These are phyloP conservation scores for Ooceraea biroi DNA, from an alignment of 1,140 invertebrate genomes.

Conservation along the genomic window DNA sequence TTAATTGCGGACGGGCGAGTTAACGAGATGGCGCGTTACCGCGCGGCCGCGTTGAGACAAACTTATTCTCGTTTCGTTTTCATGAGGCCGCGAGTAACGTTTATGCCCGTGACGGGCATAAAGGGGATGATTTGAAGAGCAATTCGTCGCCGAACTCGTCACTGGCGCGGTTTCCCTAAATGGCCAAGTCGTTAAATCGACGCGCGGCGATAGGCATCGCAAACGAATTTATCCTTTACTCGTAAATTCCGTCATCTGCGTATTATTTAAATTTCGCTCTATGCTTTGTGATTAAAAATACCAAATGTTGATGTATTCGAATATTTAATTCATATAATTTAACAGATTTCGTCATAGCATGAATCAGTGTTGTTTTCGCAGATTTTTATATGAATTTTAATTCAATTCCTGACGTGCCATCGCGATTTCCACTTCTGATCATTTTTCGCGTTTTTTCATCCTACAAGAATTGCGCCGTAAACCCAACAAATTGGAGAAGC, in stretches of 20 bases:
- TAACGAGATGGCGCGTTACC: constrained; percentile 64
- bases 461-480: neutral
- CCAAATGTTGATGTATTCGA: too few species aligned
- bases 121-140: constrained; percentile 31
- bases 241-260: too few species aligned
- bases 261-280: too few species aligned
- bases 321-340: neutral
- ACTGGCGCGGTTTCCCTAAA: constrained; percentile 12
- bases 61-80: constrained; percentile 61
- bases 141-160: constrained; percentile 1
- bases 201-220: neutral
- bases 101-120: neutral
- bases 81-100: constrained; percentile 54
- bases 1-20: constrained; percentile 66
- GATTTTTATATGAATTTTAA: constrained; percentile 19
- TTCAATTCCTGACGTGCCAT: neutral
- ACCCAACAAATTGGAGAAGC: constrained; percentile 36
- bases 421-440: neutral
- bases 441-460: constrained; percentile 4
- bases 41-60: constrained; percentile 36
- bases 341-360: neutral
- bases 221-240: too few species aligned
- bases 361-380: neutral
- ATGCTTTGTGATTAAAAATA: too few species aligned
- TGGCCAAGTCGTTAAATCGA: neutral